Percentiles rank a stretch among this genome's conserved stretches.
Conservation (phyloP, 2,113 vertebrate genomes). For the Illadopsis cleaveri region DNA sequence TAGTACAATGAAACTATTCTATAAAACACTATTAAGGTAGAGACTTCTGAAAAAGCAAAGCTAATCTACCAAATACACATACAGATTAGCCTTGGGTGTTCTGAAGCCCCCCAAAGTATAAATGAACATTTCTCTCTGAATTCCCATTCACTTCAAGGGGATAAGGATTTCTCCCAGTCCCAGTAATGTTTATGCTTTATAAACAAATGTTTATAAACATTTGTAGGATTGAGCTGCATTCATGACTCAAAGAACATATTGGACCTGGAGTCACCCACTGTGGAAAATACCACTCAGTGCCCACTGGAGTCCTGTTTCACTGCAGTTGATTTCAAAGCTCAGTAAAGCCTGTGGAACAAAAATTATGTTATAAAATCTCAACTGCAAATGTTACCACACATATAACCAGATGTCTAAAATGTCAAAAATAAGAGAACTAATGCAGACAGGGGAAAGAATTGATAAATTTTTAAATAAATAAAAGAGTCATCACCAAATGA, state of each 20-base stretch:
- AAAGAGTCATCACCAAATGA: constrained; percentile 47
- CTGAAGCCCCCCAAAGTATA: not conserved
- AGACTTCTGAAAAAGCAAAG: not conserved
- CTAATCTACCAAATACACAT: not conserved
- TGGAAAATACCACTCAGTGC: not conserved
- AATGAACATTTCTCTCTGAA: not conserved
- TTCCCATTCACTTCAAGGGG: not conserved
- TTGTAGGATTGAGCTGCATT: not conserved
- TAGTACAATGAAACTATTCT: not conserved
- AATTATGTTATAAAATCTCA: constrained; percentile 41
- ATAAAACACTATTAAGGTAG: not conserved
- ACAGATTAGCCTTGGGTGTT: not conserved
- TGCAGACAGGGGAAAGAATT: not conserved
- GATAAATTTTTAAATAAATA: constrained; percentile 47
- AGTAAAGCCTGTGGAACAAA: not conserved
- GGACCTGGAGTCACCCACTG: not conserved
- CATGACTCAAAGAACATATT: not conserved
- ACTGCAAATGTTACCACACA: not conserved
- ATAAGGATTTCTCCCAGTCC: not conserved
- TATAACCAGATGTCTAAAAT: constrained; percentile 36
- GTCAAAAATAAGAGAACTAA: not conserved
- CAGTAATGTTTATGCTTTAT: not conserved
- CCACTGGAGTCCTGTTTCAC: not conserved
- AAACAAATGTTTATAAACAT: not conserved
- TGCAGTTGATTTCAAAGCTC: not conserved